Evolutionary conservation across 1,140 invertebrate species (phyloP), one percentile per base, ranked within the genome.

Genomic region (Heliconius nattereri): DNA sequence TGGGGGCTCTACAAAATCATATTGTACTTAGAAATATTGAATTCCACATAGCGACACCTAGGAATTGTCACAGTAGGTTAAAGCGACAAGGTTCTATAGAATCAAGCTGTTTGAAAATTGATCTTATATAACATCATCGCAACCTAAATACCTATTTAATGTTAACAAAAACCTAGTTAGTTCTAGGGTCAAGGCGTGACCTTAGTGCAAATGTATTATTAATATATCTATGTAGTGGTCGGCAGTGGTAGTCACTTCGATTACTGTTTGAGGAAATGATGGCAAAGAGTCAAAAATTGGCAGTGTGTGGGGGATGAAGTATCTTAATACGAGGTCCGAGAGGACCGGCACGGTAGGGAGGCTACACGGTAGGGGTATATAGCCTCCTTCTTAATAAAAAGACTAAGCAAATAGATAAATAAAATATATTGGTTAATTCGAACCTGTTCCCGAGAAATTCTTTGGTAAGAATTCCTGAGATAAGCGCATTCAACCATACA

Each of bases 121-220:
- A 76, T 76, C 11, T 66, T 70, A 76, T 71, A 76, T 76, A 71
- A 76, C 60, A 75, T 66, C 29, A 19, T 76, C 26, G 60, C 26
- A 26, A 76, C 75, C 75, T 60, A 20, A 76, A 76, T 76, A 29
- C 23, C 60, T 26, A 71, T 66, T 35, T 76, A 76, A 76, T 76
- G 57, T 37, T 66, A 70, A 70, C 75, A 76, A 76, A 66, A 76
- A 76, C 75, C 75, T 76, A 71, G 32, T 35, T 57, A 26, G 29
- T 54, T 26, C 16, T 49, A 71, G 75, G 75, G 60, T 76, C 75
- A 71, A 76, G 75, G 75, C 57, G 54, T 70, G 45, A 45, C 60
- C 75, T 76, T 76, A 23, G 9, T 66, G 26, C 54, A 60, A 54
- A 76, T 76, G 75, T 29, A 76, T 20, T 54, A 76, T 20, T 60